Base-by-base conservation (phyloP, 92 coral and sea anemone species). In the Actinernus sp. region DNA sequence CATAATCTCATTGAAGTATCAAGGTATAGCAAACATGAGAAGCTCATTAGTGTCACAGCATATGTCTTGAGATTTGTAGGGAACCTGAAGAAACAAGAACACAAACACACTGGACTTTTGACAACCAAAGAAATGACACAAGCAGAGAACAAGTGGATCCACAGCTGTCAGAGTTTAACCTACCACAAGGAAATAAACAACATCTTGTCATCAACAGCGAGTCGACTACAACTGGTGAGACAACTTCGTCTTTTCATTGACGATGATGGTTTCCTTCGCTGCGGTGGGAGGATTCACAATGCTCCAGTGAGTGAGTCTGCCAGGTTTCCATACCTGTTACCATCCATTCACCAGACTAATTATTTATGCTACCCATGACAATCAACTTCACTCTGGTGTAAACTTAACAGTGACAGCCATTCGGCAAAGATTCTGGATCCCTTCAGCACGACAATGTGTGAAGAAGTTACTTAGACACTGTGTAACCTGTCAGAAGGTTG, bases 251-350 rank as follows among this genome's bases (percentile, higher is more conserved):
- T 76, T 22, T 68, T 76, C 19, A 29, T 83, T 17, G 75, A 83
- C 7, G 26, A 26, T 2, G 18, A 32, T 20, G 70, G 84, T 37
- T 28, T 73, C 16, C 53, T 83, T 24, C 63, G 64, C 38, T 83
- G 84, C 17, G 79, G 79, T 31, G 79, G 80, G 60, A 68, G 90
- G 63, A 76, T 83, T 20, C 77, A 82, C 32, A 61, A 83, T 56
- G 85, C 70, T 17, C 74, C 79, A 4, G 49, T 83, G 9, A 12
- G 18, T n/a, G 68, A 74, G 4, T 27, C 27, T 9, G 55, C 84
- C 7, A 74, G 68, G 32, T 66, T 51, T 29, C 84, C 84, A 2
- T 37, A 22, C 21, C 84, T 76, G 6, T 27, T 76, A 33, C 80
- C 85, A 16, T n/a, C 55, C 62, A 7, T 31, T 83, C 34, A 54